A percentile compares a stretch with the other conserved stretches of the same genome.
Conservation (phyloP, 2,888 invertebrate genomes). For the Choristoneura rosaceana region DNA sequence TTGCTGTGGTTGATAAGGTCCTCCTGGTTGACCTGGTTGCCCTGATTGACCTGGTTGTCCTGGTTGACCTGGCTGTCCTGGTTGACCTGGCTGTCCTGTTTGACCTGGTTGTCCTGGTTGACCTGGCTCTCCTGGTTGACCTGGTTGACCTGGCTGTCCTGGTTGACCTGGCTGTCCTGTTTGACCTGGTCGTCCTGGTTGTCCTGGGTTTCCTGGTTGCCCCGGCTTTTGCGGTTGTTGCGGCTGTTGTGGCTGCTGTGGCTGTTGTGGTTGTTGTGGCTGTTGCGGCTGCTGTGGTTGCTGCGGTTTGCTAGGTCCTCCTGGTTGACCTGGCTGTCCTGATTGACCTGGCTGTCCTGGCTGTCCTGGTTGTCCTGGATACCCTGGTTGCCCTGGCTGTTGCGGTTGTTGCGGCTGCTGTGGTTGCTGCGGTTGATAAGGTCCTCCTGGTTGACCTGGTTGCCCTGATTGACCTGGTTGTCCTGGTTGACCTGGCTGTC, state of each 20-base stretch:
- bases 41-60: neutral
- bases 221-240: neutral
- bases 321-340: too few species aligned
- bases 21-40: neutral
- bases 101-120: neutral
- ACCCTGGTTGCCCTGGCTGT: too few species aligned
- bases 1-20: neutral
- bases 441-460: too few species aligned
- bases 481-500: too few species aligned
- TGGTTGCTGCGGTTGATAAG: too few species aligned
- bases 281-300: neutral
- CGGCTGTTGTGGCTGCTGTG: neutral
- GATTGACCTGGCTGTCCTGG: too few species aligned
- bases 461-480: too few species aligned
- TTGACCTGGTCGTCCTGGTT: neutral
- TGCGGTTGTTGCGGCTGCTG: too few species aligned
- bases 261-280: too few species aligned
- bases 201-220: neutral
- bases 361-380: too few species aligned
- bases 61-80: neutral
- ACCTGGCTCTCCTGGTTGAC: neutral
- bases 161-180: neutral
- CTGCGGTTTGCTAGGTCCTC: too few species aligned
- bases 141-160: conserved; percentile 5
- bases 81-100: neutral